These are phyloP conservation scores for Onthophagus taurus DNA, from an alignment of 1,140 invertebrate species.

Conservation along the genomic window DNA sequence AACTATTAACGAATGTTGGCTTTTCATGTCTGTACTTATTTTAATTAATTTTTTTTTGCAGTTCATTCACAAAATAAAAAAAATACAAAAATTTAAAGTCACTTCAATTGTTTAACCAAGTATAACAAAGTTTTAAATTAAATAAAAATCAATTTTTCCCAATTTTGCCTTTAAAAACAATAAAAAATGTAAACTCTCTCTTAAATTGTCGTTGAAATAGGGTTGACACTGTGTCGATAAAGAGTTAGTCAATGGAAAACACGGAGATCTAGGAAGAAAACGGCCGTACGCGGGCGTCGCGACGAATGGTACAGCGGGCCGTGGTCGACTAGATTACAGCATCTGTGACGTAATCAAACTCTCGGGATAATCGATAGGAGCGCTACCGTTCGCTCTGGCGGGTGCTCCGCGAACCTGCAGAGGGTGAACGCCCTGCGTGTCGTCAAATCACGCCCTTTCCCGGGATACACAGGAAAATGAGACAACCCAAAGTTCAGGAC, in stretches of 20 bases:
- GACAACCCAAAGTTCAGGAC: too few species aligned
- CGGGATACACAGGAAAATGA: constrained; percentile 14
- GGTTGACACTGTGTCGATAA: constrained; percentile 9
- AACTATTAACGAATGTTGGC: too few species aligned
- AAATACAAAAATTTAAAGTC: too few species aligned
- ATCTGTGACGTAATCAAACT: constrained; percentile 36
- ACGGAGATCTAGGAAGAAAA: background rate
- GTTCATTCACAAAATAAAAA: too few species aligned
- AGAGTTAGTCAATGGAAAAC: constrained; percentile 4
- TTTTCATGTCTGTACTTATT: too few species aligned
- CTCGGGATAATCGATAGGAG: constrained; percentile 36
- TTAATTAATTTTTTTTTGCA: too few species aligned
- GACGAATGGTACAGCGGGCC: constrained; percentile 17
- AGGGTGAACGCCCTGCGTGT: constrained; percentile 36
- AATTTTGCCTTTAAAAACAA: too few species aligned
- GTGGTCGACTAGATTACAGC: constrained; percentile 30
- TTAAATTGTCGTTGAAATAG: too few species aligned
- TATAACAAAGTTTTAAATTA: too few species aligned
- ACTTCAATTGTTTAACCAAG: too few species aligned
- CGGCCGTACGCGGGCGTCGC: constrained; percentile 12
- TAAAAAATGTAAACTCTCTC: too few species aligned
- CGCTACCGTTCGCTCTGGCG: constrained; percentile 30
- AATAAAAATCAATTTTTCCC: too few species aligned
- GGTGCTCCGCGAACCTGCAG: constrained; percentile 20
- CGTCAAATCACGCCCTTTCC: constrained; percentile 24